Conservation (phyloP, 1,140 invertebrate species). For the Calephelis virginiensis region DNA sequence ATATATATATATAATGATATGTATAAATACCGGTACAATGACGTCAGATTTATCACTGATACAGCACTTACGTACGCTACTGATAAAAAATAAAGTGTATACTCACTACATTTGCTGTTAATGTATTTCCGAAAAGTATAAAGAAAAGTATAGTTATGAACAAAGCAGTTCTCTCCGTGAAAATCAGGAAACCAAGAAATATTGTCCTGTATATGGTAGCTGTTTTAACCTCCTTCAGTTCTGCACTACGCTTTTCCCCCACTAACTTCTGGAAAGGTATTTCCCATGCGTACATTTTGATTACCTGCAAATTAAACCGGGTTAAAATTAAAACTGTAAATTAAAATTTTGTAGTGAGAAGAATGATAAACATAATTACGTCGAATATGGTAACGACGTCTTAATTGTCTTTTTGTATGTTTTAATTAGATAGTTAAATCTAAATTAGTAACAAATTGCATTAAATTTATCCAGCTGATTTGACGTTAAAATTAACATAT, state of each 20-base stretch:
- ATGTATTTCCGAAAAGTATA: conserved; percentile 80
- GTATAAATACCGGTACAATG: background rate
- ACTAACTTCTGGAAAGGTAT: conserved; percentile 82
- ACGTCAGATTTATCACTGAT: background rate
- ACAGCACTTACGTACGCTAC: no score
- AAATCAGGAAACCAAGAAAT: conserved; percentile 86
- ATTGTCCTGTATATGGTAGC: conserved; percentile 84
- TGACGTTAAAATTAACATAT: no score
- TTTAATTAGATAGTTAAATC: no score
- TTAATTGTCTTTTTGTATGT: no score
- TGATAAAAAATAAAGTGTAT: conserved; percentile 14
- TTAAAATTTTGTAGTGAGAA: background rate
- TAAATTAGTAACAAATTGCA: no score
- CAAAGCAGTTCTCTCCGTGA: conserved; percentile 85
- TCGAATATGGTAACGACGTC: no score
- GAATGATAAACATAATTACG: background rate
- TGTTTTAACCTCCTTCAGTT: conserved; percentile 56
- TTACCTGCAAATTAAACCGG: conserved; percentile 43
- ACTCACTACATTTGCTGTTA: conserved; percentile 82
- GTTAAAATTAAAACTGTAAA: conserved; percentile 7
- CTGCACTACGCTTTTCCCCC: conserved; percentile 59
- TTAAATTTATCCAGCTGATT: no score
- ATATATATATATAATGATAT: no score
- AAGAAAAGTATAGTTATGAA: conserved; percentile 85
- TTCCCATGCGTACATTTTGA: conserved; percentile 85